Conservation (phyloP, 1,140 invertebrate species). For the Drosophila rhopaloa region DNA sequence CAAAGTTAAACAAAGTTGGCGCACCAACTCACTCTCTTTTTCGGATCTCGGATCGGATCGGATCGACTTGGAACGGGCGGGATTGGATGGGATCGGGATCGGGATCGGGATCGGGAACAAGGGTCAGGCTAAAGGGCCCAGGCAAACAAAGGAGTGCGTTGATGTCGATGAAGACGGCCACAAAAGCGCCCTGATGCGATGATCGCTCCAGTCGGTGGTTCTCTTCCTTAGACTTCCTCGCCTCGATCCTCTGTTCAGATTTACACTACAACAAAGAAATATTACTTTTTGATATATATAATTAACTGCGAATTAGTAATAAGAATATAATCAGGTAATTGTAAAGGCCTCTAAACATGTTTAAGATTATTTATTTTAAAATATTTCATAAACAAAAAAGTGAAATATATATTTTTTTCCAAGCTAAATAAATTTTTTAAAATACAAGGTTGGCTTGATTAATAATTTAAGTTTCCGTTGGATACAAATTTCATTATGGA, state of each 20-base stretch:
- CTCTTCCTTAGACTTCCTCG: slow-evolving; percentile 18
- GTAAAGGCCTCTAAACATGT: too few species aligned
- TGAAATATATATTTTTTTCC: too few species aligned
- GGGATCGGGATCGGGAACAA: slow-evolving; percentile 23
- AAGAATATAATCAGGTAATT: too few species aligned
- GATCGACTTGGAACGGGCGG: not conserved
- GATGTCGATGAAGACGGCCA: slow-evolving; percentile 62
- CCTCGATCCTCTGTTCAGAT: not conserved
- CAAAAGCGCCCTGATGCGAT: slow-evolving; percentile 77
- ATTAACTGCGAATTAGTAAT: too few species aligned
- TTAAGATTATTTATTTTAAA: too few species aligned
- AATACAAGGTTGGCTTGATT: too few species aligned
- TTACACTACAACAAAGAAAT: not conserved
- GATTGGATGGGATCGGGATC: slow-evolving; percentile 25
- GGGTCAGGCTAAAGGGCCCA: slow-evolving; percentile 29
- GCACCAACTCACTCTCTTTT: slow-evolving; percentile 52
- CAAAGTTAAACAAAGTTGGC: slow-evolving; percentile 78
- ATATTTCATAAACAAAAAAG: too few species aligned
- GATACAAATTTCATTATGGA: too few species aligned
- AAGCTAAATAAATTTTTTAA: too few species aligned
- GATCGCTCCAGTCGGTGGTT: slow-evolving; percentile 65
- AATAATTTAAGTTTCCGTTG: too few species aligned
- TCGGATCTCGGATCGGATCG: slow-evolving; percentile 1
- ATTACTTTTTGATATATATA: too few species aligned
- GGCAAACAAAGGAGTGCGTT: slow-evolving; percentile 49